These are phyloP conservation scores for Uloborus diversus DNA, from an alignment of 1,140 invertebrate species.

Conservation along the genomic window DNA sequence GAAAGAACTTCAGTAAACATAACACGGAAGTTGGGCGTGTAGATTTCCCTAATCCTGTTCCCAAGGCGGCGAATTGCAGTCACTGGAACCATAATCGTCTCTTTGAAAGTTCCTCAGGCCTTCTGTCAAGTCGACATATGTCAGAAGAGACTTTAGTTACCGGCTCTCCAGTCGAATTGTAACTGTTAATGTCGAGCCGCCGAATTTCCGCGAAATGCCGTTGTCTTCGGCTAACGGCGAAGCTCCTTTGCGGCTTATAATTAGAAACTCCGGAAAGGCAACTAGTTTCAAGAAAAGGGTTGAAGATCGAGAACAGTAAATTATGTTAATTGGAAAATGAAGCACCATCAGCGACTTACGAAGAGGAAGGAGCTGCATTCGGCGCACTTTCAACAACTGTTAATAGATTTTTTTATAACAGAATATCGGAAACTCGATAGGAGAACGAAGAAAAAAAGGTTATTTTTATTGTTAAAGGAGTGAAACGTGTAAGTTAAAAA, in stretches of 20 bases:
- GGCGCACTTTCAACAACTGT: slow-evolving; percentile 21
- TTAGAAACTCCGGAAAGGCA: slow-evolving; percentile 29
- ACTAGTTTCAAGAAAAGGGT: slow-evolving; percentile 10
- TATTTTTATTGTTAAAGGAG: slow-evolving; percentile 20
- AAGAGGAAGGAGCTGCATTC: slow-evolving; percentile 2
- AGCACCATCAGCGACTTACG: neutral
- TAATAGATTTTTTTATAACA: slow-evolving; percentile 7
- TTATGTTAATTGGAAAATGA: slow-evolving; percentile 8
- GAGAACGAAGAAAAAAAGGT: neutral
- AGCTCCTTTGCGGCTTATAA: slow-evolving; percentile 20
- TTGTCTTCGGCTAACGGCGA: slow-evolving; percentile 16
- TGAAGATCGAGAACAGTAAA: neutral
- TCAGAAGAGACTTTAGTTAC: slow-evolving; percentile 12
- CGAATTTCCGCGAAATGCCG: slow-evolving; percentile 18
- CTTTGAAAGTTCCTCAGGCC: neutral
- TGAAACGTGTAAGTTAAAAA: neutral
- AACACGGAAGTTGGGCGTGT: no score
- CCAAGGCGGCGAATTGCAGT: neutral
- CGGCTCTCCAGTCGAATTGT: slow-evolving; percentile 22
- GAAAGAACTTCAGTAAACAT: no score
- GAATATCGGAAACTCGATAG: slow-evolving; percentile 7
- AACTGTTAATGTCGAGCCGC: neutral
- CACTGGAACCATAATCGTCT: neutral
- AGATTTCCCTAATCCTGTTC: no score
- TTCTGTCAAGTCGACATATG: slow-evolving; percentile 3